These are phyloP conservation scores for Caenorhabditis brenneri DNA, from an alignment of 1,140 invertebrate genomes.

Conservation along the genomic window DNA sequence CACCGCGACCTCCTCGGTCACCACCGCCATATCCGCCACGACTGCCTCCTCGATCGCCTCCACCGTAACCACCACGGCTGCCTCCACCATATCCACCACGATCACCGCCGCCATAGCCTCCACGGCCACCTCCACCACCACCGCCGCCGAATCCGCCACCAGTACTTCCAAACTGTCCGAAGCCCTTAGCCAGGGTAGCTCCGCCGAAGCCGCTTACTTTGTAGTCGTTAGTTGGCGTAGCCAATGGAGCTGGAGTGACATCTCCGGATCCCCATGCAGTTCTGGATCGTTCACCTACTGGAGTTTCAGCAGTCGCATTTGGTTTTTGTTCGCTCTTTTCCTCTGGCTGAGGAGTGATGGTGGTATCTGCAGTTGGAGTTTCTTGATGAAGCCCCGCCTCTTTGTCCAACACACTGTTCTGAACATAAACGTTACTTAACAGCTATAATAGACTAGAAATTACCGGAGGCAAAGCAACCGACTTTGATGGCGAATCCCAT, in stretches of 20 bases:
- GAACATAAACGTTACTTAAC: no score
- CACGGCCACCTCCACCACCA: not conserved
- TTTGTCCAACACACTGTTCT: no score
- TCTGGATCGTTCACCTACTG: not conserved
- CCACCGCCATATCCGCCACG: no score
- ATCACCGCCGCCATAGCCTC: no score
- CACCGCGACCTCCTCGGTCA: not conserved
- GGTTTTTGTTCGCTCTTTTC: no score
- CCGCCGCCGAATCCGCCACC: not conserved
- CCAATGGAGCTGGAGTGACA: not conserved
- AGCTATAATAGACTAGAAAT: no score
- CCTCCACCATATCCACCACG: not conserved
- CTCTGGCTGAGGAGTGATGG: not conserved
- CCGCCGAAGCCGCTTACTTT: constrained; percentile 4
- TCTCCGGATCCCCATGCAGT: not conserved
- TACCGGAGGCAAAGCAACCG: not conserved
- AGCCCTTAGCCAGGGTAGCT: not conserved
- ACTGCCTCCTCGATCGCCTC: not conserved
- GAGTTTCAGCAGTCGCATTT: no score
- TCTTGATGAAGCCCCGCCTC: not conserved
- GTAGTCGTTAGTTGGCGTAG: constrained; percentile 2
- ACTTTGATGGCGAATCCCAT: constrained; percentile 1
- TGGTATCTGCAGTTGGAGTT: not conserved
- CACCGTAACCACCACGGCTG: not conserved
- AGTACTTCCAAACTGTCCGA: not conserved